Base-by-base conservation (phyloP, 2,113 vertebrate species). In the Furnarius figulus region DNA sequence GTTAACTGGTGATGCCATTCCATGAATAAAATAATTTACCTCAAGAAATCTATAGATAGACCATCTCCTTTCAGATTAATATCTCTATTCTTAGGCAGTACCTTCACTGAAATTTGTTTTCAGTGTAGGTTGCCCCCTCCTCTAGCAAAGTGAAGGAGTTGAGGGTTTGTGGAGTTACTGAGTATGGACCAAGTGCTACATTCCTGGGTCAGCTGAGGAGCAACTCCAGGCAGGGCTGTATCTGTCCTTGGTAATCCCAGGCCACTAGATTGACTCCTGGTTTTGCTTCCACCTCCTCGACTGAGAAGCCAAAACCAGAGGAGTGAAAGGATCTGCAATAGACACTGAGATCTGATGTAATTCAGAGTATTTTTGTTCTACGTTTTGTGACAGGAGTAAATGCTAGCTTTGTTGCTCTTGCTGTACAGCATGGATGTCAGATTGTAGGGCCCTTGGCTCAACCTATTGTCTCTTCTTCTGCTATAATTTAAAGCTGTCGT, bases 1-100 rank as follows among this genome's bases (percentile, higher is more conserved):
- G 58, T 93, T 87, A 91, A 56, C 70, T 58, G 44, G 62, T 86
- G 50, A 85, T 89, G 28, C 86, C 18, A 39, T 87, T 91, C 75
- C 55, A 37, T 30, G 79, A 94, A 94, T 87, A 91, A 95, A 94
- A 84, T 61, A 85, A 93, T 42, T 87, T 73, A 20, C n/a, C n/a
- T 71, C 19, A 12, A 71, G 71, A 89, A 93, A 93, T 87, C 85
- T 35, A 42, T 70, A 85, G 40, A 49, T 49, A 61, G 46, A 55
- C 16, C 10, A 35, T 83, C 39, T 91, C 47, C 59, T 47, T 76
- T 73, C n/a, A 18, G 46, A 73, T 62, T 3, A 75, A 19, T 68
- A 67, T 70, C 18, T 75, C 53, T 65, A 13, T 75, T 84, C 44
- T 61, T 61, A 50, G 33, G 28, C 42, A 72, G 25, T 33, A 25